Percentiles rank a stretch among this genome's conserved stretches.
Evolutionary conservation across 2,113 vertebrate genomes (phyloP).

Genomic region (Pampusana beccarii): DNA sequence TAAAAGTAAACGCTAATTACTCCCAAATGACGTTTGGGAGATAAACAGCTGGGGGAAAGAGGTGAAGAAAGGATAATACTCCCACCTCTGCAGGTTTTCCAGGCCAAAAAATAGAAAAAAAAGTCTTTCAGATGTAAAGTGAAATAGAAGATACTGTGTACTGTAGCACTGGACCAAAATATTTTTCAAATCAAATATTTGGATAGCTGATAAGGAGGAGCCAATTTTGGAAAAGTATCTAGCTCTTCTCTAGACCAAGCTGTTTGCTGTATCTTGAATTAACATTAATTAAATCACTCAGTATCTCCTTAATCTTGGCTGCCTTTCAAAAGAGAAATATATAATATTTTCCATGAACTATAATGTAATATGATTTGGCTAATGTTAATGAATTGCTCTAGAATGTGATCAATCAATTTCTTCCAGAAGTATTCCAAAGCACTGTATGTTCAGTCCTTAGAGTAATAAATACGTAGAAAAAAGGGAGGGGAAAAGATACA

Average conservation of each 20-base stretch:
- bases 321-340: background rate
- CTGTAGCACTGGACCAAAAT: background rate
- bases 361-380: background rate
- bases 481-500: rapidly evolving
- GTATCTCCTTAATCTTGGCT: background rate
- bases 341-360: background rate
- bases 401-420: background rate
- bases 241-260: background rate
- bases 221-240: background rate
- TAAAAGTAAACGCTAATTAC: background rate
- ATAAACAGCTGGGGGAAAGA: background rate
- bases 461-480: background rate
- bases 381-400: background rate
- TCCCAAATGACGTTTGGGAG: background rate
- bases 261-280: background rate
- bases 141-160: background rate
- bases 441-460: background rate
- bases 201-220: background rate
- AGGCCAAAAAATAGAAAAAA: background rate
- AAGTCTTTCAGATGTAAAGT: background rate
- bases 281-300: background rate
- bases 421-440: background rate
- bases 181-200: background rate
- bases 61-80: background rate
- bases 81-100: background rate